These are phyloP conservation scores for Anguilla anguilla DNA, from an alignment of 2,797 vertebrate species.

Conservation along the genomic window DNA sequence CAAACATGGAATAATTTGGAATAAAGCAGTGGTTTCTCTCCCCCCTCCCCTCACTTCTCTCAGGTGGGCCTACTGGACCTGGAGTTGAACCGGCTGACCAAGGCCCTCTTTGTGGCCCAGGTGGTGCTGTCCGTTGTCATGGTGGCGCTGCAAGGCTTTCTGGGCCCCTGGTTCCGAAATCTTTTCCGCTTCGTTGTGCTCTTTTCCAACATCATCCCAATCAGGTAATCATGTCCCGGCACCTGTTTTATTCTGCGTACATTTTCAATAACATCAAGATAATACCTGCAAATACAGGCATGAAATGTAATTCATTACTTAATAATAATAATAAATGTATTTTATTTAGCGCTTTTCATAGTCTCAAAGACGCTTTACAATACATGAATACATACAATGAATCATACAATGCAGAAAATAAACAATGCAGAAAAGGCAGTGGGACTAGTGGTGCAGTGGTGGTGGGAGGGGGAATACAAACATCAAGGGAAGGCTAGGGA, in stretches of 20 bases:
- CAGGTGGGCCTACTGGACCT: slow-evolving; percentile 93
- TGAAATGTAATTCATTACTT: not conserved
- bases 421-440: too few species aligned
- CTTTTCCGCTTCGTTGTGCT: slow-evolving; percentile 93
- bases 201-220: slow-evolving; percentile 98
- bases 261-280: not conserved
- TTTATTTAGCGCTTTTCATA: too few species aligned
- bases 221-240: slow-evolving; percentile 79
- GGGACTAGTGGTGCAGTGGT: too few species aligned
- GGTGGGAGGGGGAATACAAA: too few species aligned
- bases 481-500: too few species aligned
- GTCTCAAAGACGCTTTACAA: too few species aligned
- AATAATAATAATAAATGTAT: too few species aligned
- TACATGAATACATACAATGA: too few species aligned
- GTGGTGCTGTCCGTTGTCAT: slow-evolving; percentile 87
- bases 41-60: not conserved
- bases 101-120: slow-evolving; percentile 91
- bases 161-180: slow-evolving; percentile 92
- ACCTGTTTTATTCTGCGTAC: slow-evolving; percentile 4
- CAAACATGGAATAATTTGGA: not conserved
- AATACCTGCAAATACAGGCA: not conserved
- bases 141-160: slow-evolving; percentile 92
- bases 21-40: slow-evolving; percentile 19
- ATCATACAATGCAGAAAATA: too few species aligned
- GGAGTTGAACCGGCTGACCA: slow-evolving; percentile 94